These are phyloP conservation scores for Sciurus carolinensis DNA, from an alignment of 2,797 vertebrate species.

Conservation along the genomic window DNA sequence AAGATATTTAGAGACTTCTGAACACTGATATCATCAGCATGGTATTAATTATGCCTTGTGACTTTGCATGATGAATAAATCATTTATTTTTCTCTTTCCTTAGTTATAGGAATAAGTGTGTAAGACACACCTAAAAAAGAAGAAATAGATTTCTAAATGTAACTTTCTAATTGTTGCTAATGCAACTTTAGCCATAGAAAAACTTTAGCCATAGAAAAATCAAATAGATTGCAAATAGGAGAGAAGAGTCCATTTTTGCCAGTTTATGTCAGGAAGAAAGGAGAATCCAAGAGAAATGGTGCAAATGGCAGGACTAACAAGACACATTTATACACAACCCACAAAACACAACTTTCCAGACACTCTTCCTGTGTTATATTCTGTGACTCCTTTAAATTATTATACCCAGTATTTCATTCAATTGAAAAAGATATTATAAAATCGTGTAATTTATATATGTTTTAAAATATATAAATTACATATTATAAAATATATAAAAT, in stretches of 20 bases:
- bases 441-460: too few species aligned
- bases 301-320: neutral
- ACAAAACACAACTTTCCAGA: neutral
- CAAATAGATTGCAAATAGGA: neutral
- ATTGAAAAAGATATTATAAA: neutral
- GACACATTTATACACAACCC: neutral
- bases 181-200: neutral
- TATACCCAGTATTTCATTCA: neutral
- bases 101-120: constrained; percentile 19
- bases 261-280: neutral
- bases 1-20: neutral
- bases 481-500: too few species aligned
- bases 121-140: neutral
- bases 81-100: constrained; percentile 5
- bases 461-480: too few species aligned
- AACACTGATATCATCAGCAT: neutral
- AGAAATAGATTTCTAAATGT: constrained; percentile 52
- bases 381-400: neutral
- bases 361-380: neutral
- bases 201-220: constrained; percentile 52
- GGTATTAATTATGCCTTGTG: constrained; percentile 33
- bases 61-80: constrained; percentile 41
- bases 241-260: constrained; percentile 6
- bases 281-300: constrained; percentile 12
- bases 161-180: constrained; percentile 5